Evolutionary conservation across 1,140 invertebrate species (phyloP), one percentile per base, ranked within the genome.

Genomic region (Conopomorpha cramerella): DNA sequence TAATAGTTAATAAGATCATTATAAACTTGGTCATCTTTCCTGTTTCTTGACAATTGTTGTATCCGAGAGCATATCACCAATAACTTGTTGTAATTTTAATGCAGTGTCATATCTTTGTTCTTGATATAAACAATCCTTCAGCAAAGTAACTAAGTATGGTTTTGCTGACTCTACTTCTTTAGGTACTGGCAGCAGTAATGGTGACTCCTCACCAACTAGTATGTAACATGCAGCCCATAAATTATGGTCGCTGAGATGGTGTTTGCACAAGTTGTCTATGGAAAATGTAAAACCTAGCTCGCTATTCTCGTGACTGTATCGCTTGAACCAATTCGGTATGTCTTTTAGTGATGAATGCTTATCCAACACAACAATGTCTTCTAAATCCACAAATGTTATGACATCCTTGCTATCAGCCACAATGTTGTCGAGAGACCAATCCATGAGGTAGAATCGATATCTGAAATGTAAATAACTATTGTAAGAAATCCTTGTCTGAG

Each of bases 401-500:
- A 64, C 58, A 36, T 76, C 64, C 18, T 54, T 62, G 39, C 67
- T 60, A 42, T 76, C 70, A 1, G 46, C 71, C 1, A 73, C 71
- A 39, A 76, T 73, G 27, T 76, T 76, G 39, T 76, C 71, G 8
- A 71, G 19, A 8, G 71, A 72, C 71, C 71, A 76, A 39, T 76
- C 71, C 66, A 76, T 65, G 2, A 72, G 46, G 35, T 76, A 76
- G 43, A 76, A 76, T 32, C 71, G 66, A 29, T 60, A 76, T 43
- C 71, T 76, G 54, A 11, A 34, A 23, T 10, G 4, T n/a, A 14
- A 62, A 55, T 28, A 36, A 34, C 33, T 16, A 30, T 32, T 29
- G 19, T 4, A 32, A 16, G 19, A 14, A n/a, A 18, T 12, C n/a
- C n/a, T n/a, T n/a, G n/a, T n/a, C n/a, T n/a, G n/a, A n/a, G n/a